These are phyloP conservation scores for Suncus etruscus DNA, from an alignment of 2,113 vertebrate genomes.

Conservation along the genomic window DNA sequence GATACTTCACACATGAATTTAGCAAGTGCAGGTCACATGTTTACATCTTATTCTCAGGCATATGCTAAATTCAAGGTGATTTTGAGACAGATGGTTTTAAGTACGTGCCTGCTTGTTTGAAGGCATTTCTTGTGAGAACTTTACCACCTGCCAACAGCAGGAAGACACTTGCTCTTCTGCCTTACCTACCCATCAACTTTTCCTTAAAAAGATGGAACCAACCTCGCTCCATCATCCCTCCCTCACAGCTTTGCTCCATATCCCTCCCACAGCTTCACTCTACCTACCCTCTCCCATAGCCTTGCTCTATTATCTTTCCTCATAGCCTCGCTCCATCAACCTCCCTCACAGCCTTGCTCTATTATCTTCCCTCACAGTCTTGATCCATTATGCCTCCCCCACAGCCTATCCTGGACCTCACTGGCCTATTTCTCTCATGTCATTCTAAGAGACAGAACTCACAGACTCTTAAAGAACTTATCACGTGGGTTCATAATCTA, in stretches of 20 bases:
- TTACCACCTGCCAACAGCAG: background rate
- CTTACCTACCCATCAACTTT: background rate
- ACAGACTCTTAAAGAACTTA: background rate
- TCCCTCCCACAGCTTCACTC: background rate
- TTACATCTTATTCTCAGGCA: slow-evolving; percentile 24
- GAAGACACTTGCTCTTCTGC: background rate
- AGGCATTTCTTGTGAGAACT: slow-evolving; percentile 42
- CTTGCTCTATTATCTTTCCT: background rate
- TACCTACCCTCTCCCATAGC: background rate
- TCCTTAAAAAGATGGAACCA: background rate
- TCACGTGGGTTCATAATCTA: background rate
- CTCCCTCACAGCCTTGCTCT: too few relatives aligned
- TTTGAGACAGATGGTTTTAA: slow-evolving; percentile 7
- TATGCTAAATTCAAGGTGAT: slow-evolving; percentile 33
- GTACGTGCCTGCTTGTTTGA: slow-evolving; percentile 4
- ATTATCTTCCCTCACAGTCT: too few relatives aligned
- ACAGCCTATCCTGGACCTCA: too few relatives aligned
- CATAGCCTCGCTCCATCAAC: background rate
- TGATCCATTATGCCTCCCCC: too few relatives aligned
- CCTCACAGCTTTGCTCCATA: background rate
- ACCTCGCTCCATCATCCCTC: background rate
- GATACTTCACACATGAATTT: background rate
- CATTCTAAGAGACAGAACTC: background rate
- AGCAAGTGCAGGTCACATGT: background rate
- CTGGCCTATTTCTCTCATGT: background rate